phyloP scores from a whole-genome alignment of 2,113 vertebrate species.

The Pygoscelis adeliae region DNA sequence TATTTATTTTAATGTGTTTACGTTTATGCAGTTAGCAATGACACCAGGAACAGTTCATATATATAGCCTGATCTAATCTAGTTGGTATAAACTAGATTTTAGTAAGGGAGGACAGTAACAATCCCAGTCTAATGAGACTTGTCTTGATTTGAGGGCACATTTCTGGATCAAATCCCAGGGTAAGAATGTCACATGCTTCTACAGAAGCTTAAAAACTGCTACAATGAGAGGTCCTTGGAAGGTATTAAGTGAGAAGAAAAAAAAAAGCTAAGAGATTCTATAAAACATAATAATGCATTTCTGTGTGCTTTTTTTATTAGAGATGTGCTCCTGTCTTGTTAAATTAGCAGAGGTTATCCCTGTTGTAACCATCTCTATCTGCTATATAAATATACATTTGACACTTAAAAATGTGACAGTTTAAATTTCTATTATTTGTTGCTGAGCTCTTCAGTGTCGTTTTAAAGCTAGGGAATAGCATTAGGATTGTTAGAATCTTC shows the following conservation, averaged over 20 bases:
- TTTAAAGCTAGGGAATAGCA: not conserved
- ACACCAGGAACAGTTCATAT: not conserved
- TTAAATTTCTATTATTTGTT: not conserved
- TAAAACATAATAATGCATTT: not conserved
- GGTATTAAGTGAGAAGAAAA: not conserved
- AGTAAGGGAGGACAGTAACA: not conserved
- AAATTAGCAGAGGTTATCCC: not conserved
- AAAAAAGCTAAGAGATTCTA: not conserved
- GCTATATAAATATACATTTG: not conserved
- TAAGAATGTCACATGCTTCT: not conserved
- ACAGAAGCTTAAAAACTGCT: not conserved
- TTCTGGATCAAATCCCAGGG: not conserved
- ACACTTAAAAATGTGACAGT: not conserved
- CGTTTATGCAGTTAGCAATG: not conserved
- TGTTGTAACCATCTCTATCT: not conserved
- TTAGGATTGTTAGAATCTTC: not conserved
- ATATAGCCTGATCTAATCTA: not conserved
- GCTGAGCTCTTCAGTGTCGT: not conserved
- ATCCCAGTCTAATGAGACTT: not conserved
- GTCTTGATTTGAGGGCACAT: not conserved
- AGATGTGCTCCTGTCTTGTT: not conserved
- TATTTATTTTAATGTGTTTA: not conserved
- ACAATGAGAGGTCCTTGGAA: not conserved
- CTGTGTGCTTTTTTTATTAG: not conserved
- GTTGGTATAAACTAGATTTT: not conserved